Evolutionary conservation across 2,797 vertebrate genomes (phyloP), one percentile per base, ranked within the genome.

Genomic region (Enteromius viviparus): DNA sequence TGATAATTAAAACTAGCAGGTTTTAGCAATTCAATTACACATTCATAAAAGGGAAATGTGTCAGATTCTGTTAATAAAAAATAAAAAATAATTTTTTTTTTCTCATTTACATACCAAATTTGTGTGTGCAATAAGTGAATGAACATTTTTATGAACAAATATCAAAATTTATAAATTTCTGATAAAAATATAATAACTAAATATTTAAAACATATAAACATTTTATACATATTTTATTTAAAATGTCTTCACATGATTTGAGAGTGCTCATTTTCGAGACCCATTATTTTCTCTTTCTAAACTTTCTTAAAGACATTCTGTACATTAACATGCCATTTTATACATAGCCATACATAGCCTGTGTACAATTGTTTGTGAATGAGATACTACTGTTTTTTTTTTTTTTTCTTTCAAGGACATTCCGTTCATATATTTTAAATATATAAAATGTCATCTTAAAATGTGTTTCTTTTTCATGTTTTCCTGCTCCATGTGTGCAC

Each of bases 1-100:
- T 68, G 10, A 53, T 55, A 21, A 42, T 80, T 79, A 17, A 79
- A 79, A 40, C 47, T 42, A 15, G 15, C 71, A 55, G 60, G 19
- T 76, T 17, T 66, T 26, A 15, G 2, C 55, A 21, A 40, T 21
- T 40, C 0, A 8, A 49, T 47, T 71, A 47, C 8, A 1, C 21
- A 58, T 32, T 23, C 29, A 26, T 58, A 14, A 10, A 53, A 71
- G 23, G 7, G 34, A 32, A 66, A 78, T 60, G 23, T 49, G 7
- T 47, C 3, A 0, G 3, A 4, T 10, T 26, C 14, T 71, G 69
- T 75, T 7, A 32, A 12, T 53, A 29, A 12, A 21, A 32, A 32
- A 32, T 32, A 2, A 32, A 32, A 32, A n/a, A n/a, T n/a, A n/a
- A n/a, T n/a, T n/a, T n/a, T n/a, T n/a, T n/a, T n/a, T n/a, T n/a